Base-by-base conservation (phyloP, 2,797 vertebrate species). In the Eulemur rubriventer region DNA sequence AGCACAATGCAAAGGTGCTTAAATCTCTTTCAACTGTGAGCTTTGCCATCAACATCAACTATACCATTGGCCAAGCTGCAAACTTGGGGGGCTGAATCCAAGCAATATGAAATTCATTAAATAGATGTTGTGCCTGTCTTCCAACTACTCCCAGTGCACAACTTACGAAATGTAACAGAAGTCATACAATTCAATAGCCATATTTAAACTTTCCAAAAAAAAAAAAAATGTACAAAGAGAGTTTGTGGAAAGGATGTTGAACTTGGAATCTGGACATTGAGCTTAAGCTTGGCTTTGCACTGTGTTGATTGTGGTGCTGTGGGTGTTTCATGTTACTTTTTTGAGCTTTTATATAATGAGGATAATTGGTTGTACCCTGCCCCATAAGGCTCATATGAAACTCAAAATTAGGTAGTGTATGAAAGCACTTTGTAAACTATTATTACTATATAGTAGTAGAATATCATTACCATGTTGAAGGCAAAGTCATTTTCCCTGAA, bases 401-500 rank as follows among this genome's bases (percentile, higher is more conserved):
- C 92, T 80, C 55, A 70, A 43, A 59, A 46, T 50, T 61, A 81
- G 20, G 59, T 61, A 43, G 65, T n/a, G 48, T 18, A 9, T 24
- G 33, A 59, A 85, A 82, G 30, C 18, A 4, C 38, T 75, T n/a
- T 89, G 17, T 88, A 35, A 85, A 79, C n/a, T 79, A 87, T 93
- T 94, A 76, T 93, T 93, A 55, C 79, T 24, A 13, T 35, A 50
- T 10, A 86, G 20, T 11, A 81, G 55, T 73, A 82, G 76, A 93
- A 38, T 84, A 43, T 72, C 76, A 84, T 70, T 82, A 80, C 30
- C 38, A 16, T 0, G 4, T 65, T 69, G 84, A 92, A 90, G 63
- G 80, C 61, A 41, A 92, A 89, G 55, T 94, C 83, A 6, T 50
- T 93, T 95, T 82, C 41, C 50, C 35, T 52, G 61, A 94, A 43